Conservation (phyloP, 1,140 invertebrate genomes). For the Heliothis virescens region DNA sequence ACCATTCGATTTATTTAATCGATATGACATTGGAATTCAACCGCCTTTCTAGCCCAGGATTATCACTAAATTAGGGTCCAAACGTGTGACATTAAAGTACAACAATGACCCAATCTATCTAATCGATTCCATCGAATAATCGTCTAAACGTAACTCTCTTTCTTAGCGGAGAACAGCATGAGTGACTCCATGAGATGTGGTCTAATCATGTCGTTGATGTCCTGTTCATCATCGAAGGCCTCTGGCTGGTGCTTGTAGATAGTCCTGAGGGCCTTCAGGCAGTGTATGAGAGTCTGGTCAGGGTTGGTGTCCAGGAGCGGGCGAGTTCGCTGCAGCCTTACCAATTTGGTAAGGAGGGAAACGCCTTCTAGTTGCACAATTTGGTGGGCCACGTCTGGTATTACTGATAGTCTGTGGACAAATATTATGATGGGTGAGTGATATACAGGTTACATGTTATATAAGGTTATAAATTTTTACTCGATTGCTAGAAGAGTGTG, state of each 20-base stretch:
- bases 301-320: constrained; percentile 78
- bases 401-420: constrained; percentile 89
- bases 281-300: constrained; percentile 83
- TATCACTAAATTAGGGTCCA: too few species aligned
- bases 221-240: constrained; percentile 86
- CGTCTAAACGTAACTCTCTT: constrained; percentile 82
- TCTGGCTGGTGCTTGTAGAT: constrained; percentile 85
- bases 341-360: constrained; percentile 90
- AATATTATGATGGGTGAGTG: neutral
- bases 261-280: constrained; percentile 86
- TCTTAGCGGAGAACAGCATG: constrained; percentile 83
- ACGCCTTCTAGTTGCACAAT: constrained; percentile 92
- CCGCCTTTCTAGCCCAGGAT: too few species aligned
- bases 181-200: constrained; percentile 92
- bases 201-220: constrained; percentile 91
- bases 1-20: too few species aligned
- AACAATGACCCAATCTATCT: too few species aligned
- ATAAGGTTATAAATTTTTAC: too few species aligned
- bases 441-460: too few species aligned
- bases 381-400: constrained; percentile 90
- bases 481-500: too few species aligned
- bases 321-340: constrained; percentile 87
- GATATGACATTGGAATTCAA: too few species aligned
- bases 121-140: neutral
- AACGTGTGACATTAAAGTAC: too few species aligned